These are phyloP conservation scores for Aegithalos caudatus DNA, from an alignment of 2,113 vertebrate genomes.

Conservation along the genomic window DNA sequence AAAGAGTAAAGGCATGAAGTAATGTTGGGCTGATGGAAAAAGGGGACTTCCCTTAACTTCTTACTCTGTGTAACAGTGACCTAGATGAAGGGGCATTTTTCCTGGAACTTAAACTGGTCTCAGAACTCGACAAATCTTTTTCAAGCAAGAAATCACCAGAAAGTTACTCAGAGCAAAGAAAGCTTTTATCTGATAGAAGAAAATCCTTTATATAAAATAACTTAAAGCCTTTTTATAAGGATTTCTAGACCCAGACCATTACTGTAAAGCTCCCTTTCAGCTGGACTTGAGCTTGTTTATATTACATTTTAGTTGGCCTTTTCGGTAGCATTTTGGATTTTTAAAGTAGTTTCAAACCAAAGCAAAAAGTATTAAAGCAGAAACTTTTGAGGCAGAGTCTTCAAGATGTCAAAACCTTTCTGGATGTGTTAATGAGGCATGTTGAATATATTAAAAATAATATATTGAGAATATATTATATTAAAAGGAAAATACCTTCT, in stretches of 20 bases:
- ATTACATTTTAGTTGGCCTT: not conserved
- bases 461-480: not conserved
- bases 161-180: slow-evolving; percentile 19
- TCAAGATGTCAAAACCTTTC: not conserved
- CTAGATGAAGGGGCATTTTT: not conserved
- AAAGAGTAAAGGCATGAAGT: not conserved
- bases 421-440: not conserved
- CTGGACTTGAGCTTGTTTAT: slow-evolving; percentile 12
- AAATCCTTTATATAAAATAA: slow-evolving; percentile 26
- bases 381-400: not conserved
- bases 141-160: slow-evolving; percentile 4
- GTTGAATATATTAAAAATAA: not conserved
- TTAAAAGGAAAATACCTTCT: not conserved
- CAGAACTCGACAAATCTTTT: not conserved
- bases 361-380: not conserved
- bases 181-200: not conserved
- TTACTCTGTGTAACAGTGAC: not conserved
- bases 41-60: not conserved
- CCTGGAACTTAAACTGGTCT: not conserved
- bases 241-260: not conserved
- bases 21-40: not conserved
- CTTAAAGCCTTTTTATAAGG: not conserved
- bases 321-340: not conserved
- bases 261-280: slow-evolving; percentile 19
- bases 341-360: not conserved